Conservation (phyloP, 1,140 invertebrate species). For the Dendroctonus valens region DNA sequence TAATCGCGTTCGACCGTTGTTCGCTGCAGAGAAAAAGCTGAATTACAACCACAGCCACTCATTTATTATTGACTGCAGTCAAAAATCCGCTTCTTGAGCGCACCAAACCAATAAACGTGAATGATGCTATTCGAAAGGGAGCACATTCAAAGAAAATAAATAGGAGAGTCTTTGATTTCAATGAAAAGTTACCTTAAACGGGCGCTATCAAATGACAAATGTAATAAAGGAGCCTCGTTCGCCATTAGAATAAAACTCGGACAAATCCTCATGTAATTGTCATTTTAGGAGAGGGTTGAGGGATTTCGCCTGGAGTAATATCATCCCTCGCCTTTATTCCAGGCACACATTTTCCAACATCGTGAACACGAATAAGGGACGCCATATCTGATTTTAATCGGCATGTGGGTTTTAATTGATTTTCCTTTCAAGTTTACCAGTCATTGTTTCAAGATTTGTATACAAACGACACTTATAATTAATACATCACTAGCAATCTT, state of each 20-base stretch:
- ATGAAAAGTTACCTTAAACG: slow-evolving; percentile 30
- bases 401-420: slow-evolving; percentile 8
- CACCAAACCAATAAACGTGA: too few relatives aligned
- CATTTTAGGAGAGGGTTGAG: slow-evolving; percentile 20
- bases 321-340: slow-evolving; percentile 16
- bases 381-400: slow-evolving; percentile 8
- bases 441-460: too few relatives aligned
- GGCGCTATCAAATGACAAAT: slow-evolving; percentile 46
- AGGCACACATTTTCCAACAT: slow-evolving; percentile 8
- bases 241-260: slow-evolving; percentile 47
- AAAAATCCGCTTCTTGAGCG: too few relatives aligned
- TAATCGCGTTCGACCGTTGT: too few relatives aligned
- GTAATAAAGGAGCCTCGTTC: slow-evolving; percentile 43
- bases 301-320: slow-evolving; percentile 4
- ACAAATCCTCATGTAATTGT: slow-evolving; percentile 47
- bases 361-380: slow-evolving; percentile 15
- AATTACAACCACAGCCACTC: too few relatives aligned
- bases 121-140: too few relatives aligned
- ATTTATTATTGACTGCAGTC: too few relatives aligned
- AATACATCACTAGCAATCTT: too few relatives aligned
- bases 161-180: slow-evolving; percentile 16
- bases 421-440: not conserved
- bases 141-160: too few relatives aligned
- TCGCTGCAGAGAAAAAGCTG: too few relatives aligned
- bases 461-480: too few relatives aligned